Evolutionary conservation across 2,888 invertebrate genomes (phyloP).

Genomic region (Cataglyphis altisquamis): DNA sequence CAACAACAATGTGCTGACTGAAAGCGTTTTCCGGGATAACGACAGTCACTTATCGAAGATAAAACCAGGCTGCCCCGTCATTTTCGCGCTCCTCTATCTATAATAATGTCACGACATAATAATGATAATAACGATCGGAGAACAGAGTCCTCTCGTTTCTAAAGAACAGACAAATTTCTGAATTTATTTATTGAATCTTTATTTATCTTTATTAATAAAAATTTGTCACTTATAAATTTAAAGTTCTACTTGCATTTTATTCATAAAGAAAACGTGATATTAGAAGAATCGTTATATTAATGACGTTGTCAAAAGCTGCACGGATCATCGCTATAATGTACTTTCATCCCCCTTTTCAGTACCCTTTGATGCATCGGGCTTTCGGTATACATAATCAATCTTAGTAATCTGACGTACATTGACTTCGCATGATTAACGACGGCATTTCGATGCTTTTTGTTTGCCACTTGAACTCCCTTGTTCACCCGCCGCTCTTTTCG

Average conservation of each 20-base stretch:
- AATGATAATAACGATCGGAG: not conserved
- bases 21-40: constrained; percentile 38
- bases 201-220: not conserved
- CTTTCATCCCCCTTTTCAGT: constrained; percentile 26
- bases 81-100: not conserved
- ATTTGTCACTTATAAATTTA: not conserved
- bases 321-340: constrained; percentile 19
- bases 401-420: constrained; percentile 54
- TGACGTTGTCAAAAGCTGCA: constrained; percentile 18
- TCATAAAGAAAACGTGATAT: constrained; percentile 1
- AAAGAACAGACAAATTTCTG: not conserved
- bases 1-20: constrained; percentile 32
- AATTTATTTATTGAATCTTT: not conserved
- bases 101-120: not conserved
- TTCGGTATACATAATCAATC: constrained; percentile 48
- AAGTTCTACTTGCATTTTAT: not conserved
- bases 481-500: constrained; percentile 18
- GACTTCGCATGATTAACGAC: constrained; percentile 52
- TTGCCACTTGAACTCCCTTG: constrained; percentile 22
- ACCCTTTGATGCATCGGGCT: constrained; percentile 41
- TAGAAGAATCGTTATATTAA: not conserved
- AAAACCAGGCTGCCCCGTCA: not conserved
- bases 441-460: constrained; percentile 40
- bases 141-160: not conserved
- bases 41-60: constrained; percentile 32